These are phyloP conservation scores for Lasioglossum calceatum DNA, from an alignment of 2,888 invertebrate species.

Conservation along the genomic window DNA sequence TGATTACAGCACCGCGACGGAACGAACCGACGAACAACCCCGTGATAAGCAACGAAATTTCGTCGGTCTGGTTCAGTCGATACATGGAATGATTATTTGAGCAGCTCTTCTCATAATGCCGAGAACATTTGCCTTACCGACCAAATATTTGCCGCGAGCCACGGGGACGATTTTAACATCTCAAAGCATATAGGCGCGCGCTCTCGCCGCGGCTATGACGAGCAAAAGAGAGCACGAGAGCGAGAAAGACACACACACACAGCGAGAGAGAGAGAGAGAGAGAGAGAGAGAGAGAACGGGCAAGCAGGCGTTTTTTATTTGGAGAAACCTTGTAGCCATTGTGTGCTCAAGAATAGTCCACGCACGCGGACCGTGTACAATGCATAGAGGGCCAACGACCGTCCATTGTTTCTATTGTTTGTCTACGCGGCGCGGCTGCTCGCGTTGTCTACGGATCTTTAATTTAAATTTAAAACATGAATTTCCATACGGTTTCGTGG, in stretches of 20 bases:
- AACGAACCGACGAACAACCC: constrained; percentile 18
- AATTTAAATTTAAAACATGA: constrained; percentile 68
- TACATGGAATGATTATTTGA: constrained; percentile 68
- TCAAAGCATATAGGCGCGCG: constrained; percentile 63
- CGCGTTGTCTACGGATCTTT: constrained; percentile 61
- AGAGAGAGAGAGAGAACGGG: not conserved
- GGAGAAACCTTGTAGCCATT: constrained; percentile 71
- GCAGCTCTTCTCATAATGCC: constrained; percentile 66
- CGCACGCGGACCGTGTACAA: constrained; percentile 54
- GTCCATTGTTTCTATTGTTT: constrained; percentile 73
- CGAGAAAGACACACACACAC: not conserved
- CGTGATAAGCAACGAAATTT: constrained; percentile 36
- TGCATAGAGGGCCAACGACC: constrained; percentile 47
- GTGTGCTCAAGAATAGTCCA: constrained; percentile 69
- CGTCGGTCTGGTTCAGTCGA: constrained; percentile 43
- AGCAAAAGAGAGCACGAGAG: not conserved
- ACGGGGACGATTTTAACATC: constrained; percentile 71
- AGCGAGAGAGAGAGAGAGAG: not conserved
- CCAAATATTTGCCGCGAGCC: constrained; percentile 71
- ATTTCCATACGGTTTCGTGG: constrained; percentile 67
- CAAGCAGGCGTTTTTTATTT: constrained; percentile 62
- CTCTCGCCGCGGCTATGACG: constrained; percentile 49
- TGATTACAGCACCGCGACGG: constrained; percentile 14
- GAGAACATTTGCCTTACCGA: constrained; percentile 67
- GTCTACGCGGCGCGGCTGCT: constrained; percentile 59